Evolutionary conservation across 2,113 vertebrate genomes (phyloP).

Genomic region (Myiozetetes cayanensis): DNA sequence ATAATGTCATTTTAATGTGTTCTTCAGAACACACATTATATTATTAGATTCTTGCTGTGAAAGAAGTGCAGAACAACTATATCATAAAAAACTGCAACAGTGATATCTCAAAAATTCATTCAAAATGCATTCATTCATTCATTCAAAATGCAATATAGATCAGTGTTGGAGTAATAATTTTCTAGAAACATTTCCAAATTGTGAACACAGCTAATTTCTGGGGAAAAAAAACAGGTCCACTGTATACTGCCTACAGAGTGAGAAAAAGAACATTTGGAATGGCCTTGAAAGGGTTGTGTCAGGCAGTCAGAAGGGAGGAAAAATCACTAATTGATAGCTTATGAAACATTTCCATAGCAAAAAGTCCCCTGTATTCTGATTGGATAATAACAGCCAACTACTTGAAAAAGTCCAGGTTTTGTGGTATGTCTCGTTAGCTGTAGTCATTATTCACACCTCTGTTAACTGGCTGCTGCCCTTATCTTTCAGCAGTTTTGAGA

Average conservation of each 20-base stretch:
- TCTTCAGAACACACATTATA: conserved; percentile 37
- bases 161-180: conserved; percentile 25
- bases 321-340: not conserved
- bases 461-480: not conserved
- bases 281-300: conserved; percentile 11
- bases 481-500: not conserved
- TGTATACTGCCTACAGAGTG: not conserved
- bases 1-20: conserved; percentile 62
- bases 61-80: conserved; percentile 47
- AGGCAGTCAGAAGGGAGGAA: not conserved
- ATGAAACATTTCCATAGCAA: not conserved
- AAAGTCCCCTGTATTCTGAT: not conserved
- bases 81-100: conserved; percentile 47
- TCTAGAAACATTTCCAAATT: conserved; percentile 31
- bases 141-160: conserved; percentile 42
- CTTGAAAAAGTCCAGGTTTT: not conserved
- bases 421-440: not conserved
- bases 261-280: not conserved
- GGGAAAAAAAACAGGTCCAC: not conserved
- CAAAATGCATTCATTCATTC: not conserved
- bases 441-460: not conserved
- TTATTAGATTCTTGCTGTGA: conserved; percentile 70
- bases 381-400: not conserved
- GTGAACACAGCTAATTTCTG: not conserved
- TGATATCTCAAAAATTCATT: conserved; percentile 44